A percentile compares a stretch with the other conserved stretches of the same genome.
Evolutionary conservation across 2,113 vertebrate genomes (phyloP).

Genomic region (Prietella phreatophila): DNA sequence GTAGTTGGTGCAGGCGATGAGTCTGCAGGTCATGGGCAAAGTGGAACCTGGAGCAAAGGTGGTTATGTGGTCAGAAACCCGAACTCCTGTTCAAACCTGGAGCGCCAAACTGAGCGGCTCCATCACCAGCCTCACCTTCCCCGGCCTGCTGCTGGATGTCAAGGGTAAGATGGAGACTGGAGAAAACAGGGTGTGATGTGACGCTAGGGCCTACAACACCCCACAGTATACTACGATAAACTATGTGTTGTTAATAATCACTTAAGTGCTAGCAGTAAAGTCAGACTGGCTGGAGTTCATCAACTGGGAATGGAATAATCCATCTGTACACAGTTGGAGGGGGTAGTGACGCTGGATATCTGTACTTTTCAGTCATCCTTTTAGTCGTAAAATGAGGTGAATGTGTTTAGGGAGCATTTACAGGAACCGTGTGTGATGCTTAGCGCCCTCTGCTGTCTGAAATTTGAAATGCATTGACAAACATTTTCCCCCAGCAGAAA

Average conservation of each 20-base stretch:
- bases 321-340: neutral
- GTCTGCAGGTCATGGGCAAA: conserved; percentile 88
- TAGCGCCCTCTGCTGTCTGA: neutral
- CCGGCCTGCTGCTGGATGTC: conserved; percentile 83
- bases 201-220: neutral
- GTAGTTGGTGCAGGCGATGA: conserved; percentile 83
- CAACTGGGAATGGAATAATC: neutral
- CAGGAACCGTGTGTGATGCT: neutral
- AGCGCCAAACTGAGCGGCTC: conserved; percentile 71
- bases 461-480: neutral
- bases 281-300: neutral
- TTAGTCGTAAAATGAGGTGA: neutral
- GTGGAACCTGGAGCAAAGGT: conserved; percentile 78
- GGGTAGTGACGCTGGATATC: neutral
- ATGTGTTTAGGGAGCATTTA: neutral
- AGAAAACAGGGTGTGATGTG: neutral
- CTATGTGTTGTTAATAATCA: neutral
- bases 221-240: too few species aligned
- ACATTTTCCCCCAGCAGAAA: neutral
- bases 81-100: conserved; percentile 86
- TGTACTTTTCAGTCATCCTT: neutral
- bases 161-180: conserved; percentile 75
- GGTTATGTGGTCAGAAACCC: conserved; percentile 85
- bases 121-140: conserved; percentile 82
- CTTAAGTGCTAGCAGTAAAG: neutral